Evolutionary conservation across 2,113 vertebrate genomes (phyloP).

Genomic region (Pluvialis apricaria): DNA sequence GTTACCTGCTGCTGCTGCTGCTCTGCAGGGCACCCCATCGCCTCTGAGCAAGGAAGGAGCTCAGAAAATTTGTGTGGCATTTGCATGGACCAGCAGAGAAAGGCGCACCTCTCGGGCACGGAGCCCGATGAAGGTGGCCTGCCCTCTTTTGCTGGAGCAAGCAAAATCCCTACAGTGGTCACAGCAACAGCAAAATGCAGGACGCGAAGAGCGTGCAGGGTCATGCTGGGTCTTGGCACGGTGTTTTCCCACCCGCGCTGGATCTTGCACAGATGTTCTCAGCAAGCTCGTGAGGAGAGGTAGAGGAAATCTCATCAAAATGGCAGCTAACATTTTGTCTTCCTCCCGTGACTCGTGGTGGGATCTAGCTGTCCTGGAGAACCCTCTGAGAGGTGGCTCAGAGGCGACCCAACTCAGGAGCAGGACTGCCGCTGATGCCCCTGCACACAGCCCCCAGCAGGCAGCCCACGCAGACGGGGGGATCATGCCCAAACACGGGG

Average conservation of each 20-base stretch:
- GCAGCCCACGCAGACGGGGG: too few species aligned
- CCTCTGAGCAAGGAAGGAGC: background rate
- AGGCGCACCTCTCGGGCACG: fast-evolving
- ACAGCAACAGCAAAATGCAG: background rate
- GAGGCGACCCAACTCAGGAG: fast-evolving
- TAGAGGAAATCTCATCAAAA: background rate
- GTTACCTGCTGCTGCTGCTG: background rate
- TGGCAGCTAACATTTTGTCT: background rate
- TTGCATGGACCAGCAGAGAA: background rate
- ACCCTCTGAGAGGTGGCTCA: background rate
- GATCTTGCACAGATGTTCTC: background rate
- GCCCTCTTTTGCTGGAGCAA: background rate
- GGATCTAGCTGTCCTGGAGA: background rate
- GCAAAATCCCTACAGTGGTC: background rate
- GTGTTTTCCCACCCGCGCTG: background rate
- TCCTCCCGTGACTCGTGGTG: background rate
- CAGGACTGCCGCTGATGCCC: background rate
- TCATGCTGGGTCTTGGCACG: background rate
- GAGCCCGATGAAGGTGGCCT: background rate
- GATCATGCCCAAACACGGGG: too few species aligned
- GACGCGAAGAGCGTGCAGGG: background rate
- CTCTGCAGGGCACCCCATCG: fast-evolving
- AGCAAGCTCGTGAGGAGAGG: background rate
- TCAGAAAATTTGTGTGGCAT: background rate
- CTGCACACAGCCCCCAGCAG: background rate